phyloP scores from a whole-genome alignment of 2,797 vertebrate species.

The Pseudochaenichthys georgianus region DNA sequence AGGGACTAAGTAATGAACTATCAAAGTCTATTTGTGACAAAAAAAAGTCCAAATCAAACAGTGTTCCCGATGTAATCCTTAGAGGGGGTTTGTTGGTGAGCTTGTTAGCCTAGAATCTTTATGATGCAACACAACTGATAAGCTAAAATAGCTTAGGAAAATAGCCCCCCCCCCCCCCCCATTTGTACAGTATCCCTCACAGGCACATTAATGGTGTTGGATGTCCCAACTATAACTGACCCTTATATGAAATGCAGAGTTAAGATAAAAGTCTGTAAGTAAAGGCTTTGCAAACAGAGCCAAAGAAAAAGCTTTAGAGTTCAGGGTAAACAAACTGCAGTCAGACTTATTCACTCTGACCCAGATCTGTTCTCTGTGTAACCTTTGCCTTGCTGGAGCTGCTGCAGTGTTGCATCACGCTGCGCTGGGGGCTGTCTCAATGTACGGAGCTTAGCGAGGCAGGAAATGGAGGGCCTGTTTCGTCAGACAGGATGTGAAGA shows the following conservation, averaged over 20 bases:
- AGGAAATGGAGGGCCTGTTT: background rate
- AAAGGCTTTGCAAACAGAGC: background rate
- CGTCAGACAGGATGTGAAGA: background rate
- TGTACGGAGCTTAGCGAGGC: background rate
- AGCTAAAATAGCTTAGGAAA: too few species aligned
- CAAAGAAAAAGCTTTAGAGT: background rate
- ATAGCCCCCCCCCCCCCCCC: too few species aligned
- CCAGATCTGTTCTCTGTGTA: constrained; percentile 13
- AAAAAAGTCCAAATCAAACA: too few species aligned
- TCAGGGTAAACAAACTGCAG: constrained; percentile 10
- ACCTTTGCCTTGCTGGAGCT: constrained; percentile 40
- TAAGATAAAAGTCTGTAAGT: background rate
- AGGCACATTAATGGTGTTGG: background rate
- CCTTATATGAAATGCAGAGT: background rate
- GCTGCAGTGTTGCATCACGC: constrained; percentile 58
- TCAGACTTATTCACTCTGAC: constrained; percentile 30
- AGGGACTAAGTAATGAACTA: too few species aligned
- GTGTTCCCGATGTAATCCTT: too few species aligned
- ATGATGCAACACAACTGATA: too few species aligned
- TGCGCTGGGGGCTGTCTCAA: background rate
- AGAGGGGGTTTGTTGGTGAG: too few species aligned
- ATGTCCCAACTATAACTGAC: too few species aligned
- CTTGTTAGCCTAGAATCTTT: too few species aligned
- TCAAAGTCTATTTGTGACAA: too few species aligned
- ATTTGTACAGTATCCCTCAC: background rate